Conservation (phyloP, 1,140 invertebrate species). For the Apis florea region DNA sequence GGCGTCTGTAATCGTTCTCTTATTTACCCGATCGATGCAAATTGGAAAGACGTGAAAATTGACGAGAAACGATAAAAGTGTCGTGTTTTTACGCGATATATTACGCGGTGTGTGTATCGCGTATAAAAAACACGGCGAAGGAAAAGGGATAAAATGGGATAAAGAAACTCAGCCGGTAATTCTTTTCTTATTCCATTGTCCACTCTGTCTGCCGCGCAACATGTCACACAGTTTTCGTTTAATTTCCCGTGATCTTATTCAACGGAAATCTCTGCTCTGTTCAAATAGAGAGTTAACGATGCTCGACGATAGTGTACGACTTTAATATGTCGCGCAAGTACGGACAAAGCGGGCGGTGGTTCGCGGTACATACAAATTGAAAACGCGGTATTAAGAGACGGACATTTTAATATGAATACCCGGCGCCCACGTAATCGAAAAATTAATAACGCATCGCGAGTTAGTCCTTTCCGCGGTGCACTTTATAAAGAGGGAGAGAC, state of each 20-base stretch:
- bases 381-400: constrained; percentile 23
- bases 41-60: neutral
- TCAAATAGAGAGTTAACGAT: constrained; percentile 1
- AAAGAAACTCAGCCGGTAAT: neutral
- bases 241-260: neutral
- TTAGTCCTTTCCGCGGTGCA: neutral
- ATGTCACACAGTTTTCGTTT: neutral
- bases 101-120: neutral
- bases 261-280: neutral
- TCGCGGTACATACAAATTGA: constrained; percentile 20
- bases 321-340: constrained; percentile 25
- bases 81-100: neutral
- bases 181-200: neutral
- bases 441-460: constrained; percentile 33
- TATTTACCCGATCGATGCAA: neutral
- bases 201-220: neutral
- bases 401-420: constrained; percentile 26
- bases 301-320: neutral
- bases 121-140: neutral
- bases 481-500: neutral
- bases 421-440: constrained; percentile 19
- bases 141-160: too few species aligned
- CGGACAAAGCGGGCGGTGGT: constrained; percentile 4
- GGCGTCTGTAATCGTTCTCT: neutral
- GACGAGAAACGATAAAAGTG: neutral